A percentile compares a stretch with the other conserved stretches of the same genome.
Evolutionary conservation across 1,140 invertebrate genomes (phyloP).

Genomic region (Drosophila bocqueti): DNA sequence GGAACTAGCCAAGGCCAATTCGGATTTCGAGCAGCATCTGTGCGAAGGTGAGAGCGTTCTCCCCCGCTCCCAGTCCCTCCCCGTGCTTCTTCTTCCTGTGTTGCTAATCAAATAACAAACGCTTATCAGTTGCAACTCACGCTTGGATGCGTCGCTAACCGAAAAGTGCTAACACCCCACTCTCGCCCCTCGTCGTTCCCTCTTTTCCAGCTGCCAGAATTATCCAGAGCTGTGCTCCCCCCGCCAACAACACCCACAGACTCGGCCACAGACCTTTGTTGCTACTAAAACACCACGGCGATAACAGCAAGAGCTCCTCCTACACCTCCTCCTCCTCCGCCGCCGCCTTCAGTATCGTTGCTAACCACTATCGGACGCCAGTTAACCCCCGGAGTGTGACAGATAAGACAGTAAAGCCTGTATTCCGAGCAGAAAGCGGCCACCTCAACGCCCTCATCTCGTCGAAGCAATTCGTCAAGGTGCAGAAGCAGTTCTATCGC

Average conservation of each 20-base stretch:
- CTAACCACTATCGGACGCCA: slow-evolving; percentile 44
- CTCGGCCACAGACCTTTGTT: slow-evolving; percentile 28
- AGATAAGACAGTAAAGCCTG: slow-evolving; percentile 63
- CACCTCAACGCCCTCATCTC: slow-evolving; percentile 75
- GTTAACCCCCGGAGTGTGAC: slow-evolving; percentile 15
- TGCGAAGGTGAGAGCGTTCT: slow-evolving; percentile 69
- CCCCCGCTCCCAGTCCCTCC: neutral
- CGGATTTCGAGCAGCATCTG: slow-evolving; percentile 81
- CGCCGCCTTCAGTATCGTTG: slow-evolving; percentile 21
- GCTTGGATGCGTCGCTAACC: slow-evolving; percentile 31
- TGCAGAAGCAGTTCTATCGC: slow-evolving; percentile 81
- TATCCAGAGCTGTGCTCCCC: slow-evolving; percentile 36
- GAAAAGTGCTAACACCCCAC: slow-evolving; percentile 21
- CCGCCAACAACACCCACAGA: slow-evolving; percentile 21
- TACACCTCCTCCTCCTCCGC: slow-evolving; percentile 5
- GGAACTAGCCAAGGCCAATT: slow-evolving; percentile 76
- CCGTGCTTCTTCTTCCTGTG: neutral
- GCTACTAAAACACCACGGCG: slow-evolving; percentile 38
- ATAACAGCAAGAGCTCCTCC: slow-evolving; percentile 36
- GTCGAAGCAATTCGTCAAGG: slow-evolving; percentile 80
- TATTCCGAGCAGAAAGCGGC: slow-evolving; percentile 71
- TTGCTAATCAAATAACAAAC: slow-evolving; percentile 45
- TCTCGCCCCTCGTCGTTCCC: slow-evolving; percentile 15
- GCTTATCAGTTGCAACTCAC: slow-evolving; percentile 57
- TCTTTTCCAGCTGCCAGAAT: slow-evolving; percentile 58